A percentile compares a stretch with the other conserved stretches of the same genome.
Conservation (phyloP, 1,140 invertebrate species). For the Bombus balteatus region DNA sequence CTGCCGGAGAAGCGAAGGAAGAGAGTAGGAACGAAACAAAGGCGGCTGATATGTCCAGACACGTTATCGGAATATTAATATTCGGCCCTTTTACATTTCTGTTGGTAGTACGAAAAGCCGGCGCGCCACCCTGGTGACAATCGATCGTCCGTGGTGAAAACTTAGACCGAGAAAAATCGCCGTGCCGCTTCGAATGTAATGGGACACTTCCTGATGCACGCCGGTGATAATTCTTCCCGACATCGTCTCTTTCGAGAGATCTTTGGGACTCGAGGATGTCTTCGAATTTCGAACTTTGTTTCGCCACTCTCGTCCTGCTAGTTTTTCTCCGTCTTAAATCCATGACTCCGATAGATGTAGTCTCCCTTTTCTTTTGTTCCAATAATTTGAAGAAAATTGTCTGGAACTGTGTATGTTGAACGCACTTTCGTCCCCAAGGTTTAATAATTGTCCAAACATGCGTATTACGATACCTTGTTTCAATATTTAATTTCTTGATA, state of each 20-base stretch:
- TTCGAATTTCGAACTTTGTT: conserved; percentile 28
- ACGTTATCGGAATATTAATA: conserved; percentile 63
- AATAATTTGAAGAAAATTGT: too few relatives aligned
- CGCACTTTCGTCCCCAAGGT: too few relatives aligned
- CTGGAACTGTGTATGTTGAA: too few relatives aligned
- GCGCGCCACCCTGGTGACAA: conserved; percentile 29
- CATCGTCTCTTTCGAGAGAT: conserved; percentile 1
- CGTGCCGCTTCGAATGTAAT: conserved; percentile 27
- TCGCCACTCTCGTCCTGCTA: not conserved
- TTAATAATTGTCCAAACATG: too few relatives aligned
- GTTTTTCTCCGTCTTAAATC: not conserved
- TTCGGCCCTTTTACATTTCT: not conserved
- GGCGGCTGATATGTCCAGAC: conserved; percentile 38
- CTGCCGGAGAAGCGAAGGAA: not conserved
- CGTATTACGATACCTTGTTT: too few relatives aligned
- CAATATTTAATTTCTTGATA: too few relatives aligned
- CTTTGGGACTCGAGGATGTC: not conserved
- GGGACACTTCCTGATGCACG: conserved; percentile 33
- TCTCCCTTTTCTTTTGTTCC: too few relatives aligned
- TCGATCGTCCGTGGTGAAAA: conserved; percentile 34
- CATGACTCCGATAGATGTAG: not conserved
- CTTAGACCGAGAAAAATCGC: conserved; percentile 43
- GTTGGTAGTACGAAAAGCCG: not conserved
- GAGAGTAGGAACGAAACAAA: conserved; percentile 1
- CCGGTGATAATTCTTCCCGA: conserved; percentile 42